Evolutionary conservation across 2,797 vertebrate species (phyloP).

Genomic region (Sebastes taczanowskii): DNA sequence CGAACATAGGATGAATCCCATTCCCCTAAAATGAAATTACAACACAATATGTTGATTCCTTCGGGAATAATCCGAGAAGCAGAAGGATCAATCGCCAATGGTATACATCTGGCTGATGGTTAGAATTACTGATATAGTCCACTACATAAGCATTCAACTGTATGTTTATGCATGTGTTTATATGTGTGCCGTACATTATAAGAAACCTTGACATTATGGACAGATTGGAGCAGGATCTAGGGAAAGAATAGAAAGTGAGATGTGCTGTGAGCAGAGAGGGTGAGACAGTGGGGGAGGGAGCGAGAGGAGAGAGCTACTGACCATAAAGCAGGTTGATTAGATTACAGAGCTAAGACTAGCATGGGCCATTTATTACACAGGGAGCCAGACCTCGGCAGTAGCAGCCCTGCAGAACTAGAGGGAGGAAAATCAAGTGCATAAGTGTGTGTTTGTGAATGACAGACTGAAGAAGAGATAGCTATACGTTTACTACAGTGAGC

Average conservation of each 20-base stretch:
- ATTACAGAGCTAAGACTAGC: constrained; percentile 73
- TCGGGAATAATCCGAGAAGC: constrained; percentile 45
- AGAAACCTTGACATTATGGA: constrained; percentile 29
- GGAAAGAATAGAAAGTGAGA: constrained; percentile 40
- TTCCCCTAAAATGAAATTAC: not conserved
- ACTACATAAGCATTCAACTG: constrained; percentile 6
- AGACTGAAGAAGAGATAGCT: constrained; percentile 5
- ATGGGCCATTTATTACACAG: constrained; percentile 71
- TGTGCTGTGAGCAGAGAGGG: constrained; percentile 17
- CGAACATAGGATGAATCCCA: not conserved
- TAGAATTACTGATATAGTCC: constrained; percentile 36
- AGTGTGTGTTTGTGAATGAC: constrained; percentile 18
- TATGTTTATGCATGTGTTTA: not conserved
- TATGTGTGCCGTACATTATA: not conserved
- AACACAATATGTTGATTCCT: not conserved
- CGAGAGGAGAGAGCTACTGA: constrained; percentile 46
- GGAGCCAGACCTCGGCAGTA: constrained; percentile 58
- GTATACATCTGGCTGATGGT: constrained; percentile 63
- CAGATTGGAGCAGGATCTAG: constrained; percentile 13
- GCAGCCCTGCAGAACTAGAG: constrained; percentile 18
- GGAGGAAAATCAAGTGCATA: not conserved
- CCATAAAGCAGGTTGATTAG: constrained; percentile 77
- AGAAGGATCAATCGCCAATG: constrained; percentile 65
- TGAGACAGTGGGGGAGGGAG: constrained; percentile 24
- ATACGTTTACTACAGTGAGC: not conserved